Evolutionary conservation across 30 jellyfish, hydroid and myxozoan species (phyloP), one percentile per base, ranked within the genome.

Genomic region (Aurelia aurita complex sp. Pacific): DNA sequence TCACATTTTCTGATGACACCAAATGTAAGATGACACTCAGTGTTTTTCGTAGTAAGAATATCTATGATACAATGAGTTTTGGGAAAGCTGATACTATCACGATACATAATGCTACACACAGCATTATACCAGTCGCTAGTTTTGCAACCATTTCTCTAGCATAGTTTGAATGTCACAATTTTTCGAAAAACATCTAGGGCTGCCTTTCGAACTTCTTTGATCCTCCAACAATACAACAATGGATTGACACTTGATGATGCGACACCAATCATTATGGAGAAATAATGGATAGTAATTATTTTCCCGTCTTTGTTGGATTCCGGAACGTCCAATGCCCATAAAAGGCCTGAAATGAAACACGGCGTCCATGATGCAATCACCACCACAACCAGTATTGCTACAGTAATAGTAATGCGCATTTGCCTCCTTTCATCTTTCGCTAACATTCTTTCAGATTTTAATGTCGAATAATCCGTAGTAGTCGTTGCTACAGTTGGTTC

Each of bases 191-290:
- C 80, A 15, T 43, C 80, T 3, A 38, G 55, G 16, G 92, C 92
- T 11, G 92, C 82, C 23, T 70, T 83, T 18, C 92, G 76, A 51
- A 72, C 92, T 9, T 83, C 86, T 23, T 78, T 76, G 18, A 83
- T 83, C 43, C 85, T 57, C 53, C 74, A 83, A 29, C 92, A 83
- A 54, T 83, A 83, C 13, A 83, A 74, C 65, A 83, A 52, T 4
- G 92, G 92, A 64, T 83, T 83, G 51, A 83, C 92, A 52, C 81
- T 43, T 16, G 86, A 83, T 18, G 78, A 71, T 36, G 80, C 76
- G 36, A 69, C 69, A 15, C 92, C 92, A 29, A 83, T 66, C 40
- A 85, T 62, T 0, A 72, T 18, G 0, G 85, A 69, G 42, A 72
- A 43, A 57, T 83, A 83, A 61, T 83, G 92, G 61, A 70, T 42